phyloP scores from a whole-genome alignment of 1,140 invertebrate species.

The Aphelenchoides fujianensis region DNA sequence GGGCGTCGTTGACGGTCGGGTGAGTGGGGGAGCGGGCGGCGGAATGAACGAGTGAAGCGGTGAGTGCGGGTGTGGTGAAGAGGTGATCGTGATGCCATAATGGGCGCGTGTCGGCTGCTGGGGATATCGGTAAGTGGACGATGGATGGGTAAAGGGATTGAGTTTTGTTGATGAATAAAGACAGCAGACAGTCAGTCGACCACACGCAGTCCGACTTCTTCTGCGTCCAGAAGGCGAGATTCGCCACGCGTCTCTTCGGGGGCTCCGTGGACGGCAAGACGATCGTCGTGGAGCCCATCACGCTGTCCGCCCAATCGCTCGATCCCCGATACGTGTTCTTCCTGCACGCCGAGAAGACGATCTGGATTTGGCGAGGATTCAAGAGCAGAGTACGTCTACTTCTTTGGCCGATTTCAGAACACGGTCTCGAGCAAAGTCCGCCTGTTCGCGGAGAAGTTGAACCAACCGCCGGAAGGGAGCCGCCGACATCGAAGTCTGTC shows the following conservation, averaged over 20 bases:
- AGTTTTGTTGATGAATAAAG: too few relatives aligned
- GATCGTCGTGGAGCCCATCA: conserved; percentile 83
- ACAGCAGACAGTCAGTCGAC: too few relatives aligned
- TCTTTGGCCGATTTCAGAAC: conserved; percentile 42
- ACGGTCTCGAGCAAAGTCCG: conserved; percentile 64
- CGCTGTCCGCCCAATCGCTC: conserved; percentile 71
- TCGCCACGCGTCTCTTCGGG: conserved; percentile 77
- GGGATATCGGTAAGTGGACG: too few relatives aligned
- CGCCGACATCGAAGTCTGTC: conserved; percentile 83
- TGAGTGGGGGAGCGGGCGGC: too few relatives aligned
- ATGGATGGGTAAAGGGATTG: too few relatives aligned
- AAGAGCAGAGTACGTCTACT: conserved; percentile 80
- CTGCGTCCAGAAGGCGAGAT: conserved; percentile 8
- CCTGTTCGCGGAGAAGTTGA: conserved; percentile 93
- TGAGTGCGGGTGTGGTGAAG: too few relatives aligned
- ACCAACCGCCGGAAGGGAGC: conserved; percentile 96
- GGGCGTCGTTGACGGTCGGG: too few relatives aligned
- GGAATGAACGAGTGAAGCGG: too few relatives aligned
- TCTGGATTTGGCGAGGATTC: conserved; percentile 86
- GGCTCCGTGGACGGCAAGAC: conserved; percentile 80
- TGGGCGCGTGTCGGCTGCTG: too few relatives aligned
- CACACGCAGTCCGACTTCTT: too few relatives aligned
- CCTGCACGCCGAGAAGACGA: conserved; percentile 80
- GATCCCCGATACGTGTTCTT: conserved; percentile 89
- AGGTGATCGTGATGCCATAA: too few relatives aligned